Conservation (phyloP, 2,797 vertebrate species). For the Rachycentron canadum region DNA sequence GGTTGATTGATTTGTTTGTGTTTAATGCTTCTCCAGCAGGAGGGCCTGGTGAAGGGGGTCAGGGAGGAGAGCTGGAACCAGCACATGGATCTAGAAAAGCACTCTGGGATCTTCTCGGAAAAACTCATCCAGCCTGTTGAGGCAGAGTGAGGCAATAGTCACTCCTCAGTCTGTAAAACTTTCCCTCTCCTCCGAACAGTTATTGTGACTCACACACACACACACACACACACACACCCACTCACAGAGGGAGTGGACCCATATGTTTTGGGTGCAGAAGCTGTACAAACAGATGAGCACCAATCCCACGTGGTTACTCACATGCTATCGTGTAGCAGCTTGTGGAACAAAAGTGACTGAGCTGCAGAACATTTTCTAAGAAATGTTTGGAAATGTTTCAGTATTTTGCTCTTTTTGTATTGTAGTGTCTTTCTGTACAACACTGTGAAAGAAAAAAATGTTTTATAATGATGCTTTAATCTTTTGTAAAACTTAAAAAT, state of each 20-base stretch:
- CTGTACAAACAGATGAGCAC: conserved; percentile 58
- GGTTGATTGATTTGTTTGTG: conserved; percentile 12
- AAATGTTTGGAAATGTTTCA: conserved; percentile 43
- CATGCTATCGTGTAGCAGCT: conserved; percentile 64
- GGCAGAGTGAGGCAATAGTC: conserved; percentile 69
- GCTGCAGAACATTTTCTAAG: conserved; percentile 47
- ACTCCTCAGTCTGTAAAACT: conserved; percentile 22
- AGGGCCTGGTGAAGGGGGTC: conserved; percentile 71
- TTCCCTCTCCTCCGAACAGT: conserved; percentile 29
- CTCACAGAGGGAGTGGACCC: conserved; percentile 49
- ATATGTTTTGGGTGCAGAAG: conserved; percentile 61
- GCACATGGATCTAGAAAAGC: conserved; percentile 73
- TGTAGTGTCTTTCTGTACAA: conserved; percentile 46
- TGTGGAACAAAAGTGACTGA: conserved; percentile 45
- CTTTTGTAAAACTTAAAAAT: conserved; percentile 52
- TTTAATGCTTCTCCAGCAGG: conserved; percentile 66
- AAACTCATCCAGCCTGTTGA: conserved; percentile 67
- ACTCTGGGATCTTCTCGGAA: conserved; percentile 73
- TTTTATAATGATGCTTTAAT: conserved; percentile 51
- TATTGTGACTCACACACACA: conserved; percentile 29
- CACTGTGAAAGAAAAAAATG: conserved; percentile 63
- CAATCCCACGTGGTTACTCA: conserved; percentile 40
- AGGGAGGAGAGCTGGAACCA: conserved; percentile 79
- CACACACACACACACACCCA: conserved; percentile 17
- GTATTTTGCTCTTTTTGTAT: conserved; percentile 51